A percentile compares a stretch with the other conserved stretches of the same genome.
phyloP scores from a whole-genome alignment of 2,113 vertebrate species.

The Sakesphorus luctuosus region DNA sequence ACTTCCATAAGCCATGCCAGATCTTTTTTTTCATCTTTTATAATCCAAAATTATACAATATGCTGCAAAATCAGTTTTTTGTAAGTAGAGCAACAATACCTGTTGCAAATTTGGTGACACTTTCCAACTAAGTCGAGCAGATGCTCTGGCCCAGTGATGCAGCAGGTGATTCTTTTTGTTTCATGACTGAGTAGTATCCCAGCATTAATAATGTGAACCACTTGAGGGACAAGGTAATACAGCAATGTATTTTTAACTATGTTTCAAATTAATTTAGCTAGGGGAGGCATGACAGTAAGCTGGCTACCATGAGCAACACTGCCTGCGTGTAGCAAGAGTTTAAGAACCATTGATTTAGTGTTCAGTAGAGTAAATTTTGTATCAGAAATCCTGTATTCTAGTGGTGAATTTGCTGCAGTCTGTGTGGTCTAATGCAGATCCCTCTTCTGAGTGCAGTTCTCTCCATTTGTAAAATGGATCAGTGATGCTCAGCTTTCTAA shows the following conservation, averaged over 20 bases:
- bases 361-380: neutral
- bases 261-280: neutral
- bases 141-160: neutral
- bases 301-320: neutral
- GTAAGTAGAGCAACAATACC: neutral
- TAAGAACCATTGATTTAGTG: neutral
- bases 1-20: neutral
- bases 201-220: neutral
- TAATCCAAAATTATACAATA: neutral
- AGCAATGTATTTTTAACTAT: neutral
- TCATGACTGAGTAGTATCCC: neutral
- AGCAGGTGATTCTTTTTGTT: neutral
- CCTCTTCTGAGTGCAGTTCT: neutral
- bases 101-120: neutral
- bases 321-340: neutral
- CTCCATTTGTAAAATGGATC: neutral
- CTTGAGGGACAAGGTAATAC: neutral
- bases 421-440: neutral
- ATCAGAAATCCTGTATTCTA: constrained; percentile 30
- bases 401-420: constrained; percentile 10
- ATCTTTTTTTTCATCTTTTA: neutral
- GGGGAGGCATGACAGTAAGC: neutral
- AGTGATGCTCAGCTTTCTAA: neutral
- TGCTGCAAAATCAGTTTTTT: neutral
- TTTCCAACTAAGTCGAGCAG: neutral